A percentile compares a stretch with the other conserved stretches of the same genome.
These are phyloP conservation scores for Gymnorhina tibicen DNA, from an alignment of 2,113 vertebrate species.

Conservation along the genomic window DNA sequence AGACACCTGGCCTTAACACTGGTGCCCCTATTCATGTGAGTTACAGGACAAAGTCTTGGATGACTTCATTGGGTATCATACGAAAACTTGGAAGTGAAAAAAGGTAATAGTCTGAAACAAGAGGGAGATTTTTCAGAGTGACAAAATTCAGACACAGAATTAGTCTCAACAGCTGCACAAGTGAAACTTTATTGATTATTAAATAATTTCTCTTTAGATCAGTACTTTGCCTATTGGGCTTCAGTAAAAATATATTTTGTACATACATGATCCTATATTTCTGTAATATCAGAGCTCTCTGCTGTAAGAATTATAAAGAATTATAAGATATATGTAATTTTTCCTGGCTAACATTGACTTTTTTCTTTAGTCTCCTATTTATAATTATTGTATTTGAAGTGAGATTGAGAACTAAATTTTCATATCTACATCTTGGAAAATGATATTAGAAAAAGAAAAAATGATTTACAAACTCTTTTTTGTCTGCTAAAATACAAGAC, in stretches of 20 bases:
- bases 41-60: background rate
- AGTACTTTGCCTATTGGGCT: background rate
- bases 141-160: background rate
- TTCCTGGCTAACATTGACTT: background rate
- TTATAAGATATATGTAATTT: background rate
- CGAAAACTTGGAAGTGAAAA: background rate
- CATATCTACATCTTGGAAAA: background rate
- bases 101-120: background rate
- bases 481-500: background rate
- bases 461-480: background rate
- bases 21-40: background rate
- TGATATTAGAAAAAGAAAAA: background rate
- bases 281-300: background rate
- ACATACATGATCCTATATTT: background rate
- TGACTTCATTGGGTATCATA: background rate
- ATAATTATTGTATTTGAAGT: background rate
- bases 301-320: background rate
- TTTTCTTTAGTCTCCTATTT: background rate
- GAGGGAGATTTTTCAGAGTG: background rate
- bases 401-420: background rate
- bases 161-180: background rate
- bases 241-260: background rate
- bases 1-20: background rate
- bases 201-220: background rate
- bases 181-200: background rate